phyloP scores from a whole-genome alignment of 2,113 vertebrate species.

The Sapayoa aenigma region DNA sequence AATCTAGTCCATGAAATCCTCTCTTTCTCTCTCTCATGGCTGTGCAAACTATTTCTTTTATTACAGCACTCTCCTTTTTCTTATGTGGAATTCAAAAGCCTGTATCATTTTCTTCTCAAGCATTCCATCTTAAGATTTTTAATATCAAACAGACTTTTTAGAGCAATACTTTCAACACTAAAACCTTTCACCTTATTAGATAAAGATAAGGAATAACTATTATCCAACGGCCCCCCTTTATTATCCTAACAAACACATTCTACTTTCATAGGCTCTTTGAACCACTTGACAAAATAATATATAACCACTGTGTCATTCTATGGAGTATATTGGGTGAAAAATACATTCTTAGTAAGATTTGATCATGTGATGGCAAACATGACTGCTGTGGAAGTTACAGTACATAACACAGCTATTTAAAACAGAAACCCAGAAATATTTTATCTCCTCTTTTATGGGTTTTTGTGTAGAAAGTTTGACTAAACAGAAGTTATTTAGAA shows the following conservation, averaged over 20 bases:
- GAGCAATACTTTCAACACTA: not conserved
- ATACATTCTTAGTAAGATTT: not conserved
- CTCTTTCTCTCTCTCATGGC: not conserved
- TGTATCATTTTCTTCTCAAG: not conserved
- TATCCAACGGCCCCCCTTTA: not conserved
- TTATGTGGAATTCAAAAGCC: not conserved
- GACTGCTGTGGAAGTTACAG: not conserved
- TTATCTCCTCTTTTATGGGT: not conserved
- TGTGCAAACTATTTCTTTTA: not conserved
- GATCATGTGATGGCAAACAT: not conserved
- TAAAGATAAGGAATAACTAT: not conserved
- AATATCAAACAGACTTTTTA: not conserved
- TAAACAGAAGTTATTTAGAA: not conserved
- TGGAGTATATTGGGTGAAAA: not conserved
- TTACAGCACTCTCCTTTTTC: not conserved
- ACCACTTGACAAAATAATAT: not conserved
- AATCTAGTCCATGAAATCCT: not conserved
- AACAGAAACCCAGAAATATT: not conserved
- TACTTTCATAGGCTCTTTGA: not conserved
- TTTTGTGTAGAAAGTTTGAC: not conserved
- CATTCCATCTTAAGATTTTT: not conserved
- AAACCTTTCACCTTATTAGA: not conserved
- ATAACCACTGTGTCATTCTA: not conserved
- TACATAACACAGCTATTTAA: not conserved
- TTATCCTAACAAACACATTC: not conserved